Evolutionary conservation across 2,113 vertebrate genomes (phyloP).

Genomic region (Myotis davidii): DNA sequence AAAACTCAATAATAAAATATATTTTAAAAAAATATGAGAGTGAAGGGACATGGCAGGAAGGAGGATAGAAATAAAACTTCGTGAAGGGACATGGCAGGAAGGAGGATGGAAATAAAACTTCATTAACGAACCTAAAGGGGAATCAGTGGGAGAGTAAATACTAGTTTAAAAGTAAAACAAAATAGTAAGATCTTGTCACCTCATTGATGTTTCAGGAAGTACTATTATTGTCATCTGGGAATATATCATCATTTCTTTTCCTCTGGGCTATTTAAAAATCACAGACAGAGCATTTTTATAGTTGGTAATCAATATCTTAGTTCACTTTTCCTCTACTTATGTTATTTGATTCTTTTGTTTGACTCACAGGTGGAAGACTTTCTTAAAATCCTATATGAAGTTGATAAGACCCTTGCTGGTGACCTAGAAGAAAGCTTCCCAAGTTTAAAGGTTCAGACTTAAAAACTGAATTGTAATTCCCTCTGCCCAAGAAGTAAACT

Average conservation of each 20-base stretch:
- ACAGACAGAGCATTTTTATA: background rate
- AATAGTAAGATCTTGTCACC: background rate
- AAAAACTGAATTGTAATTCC: constrained; percentile 56
- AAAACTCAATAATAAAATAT: too few species aligned
- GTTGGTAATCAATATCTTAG: background rate
- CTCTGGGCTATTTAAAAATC: background rate
- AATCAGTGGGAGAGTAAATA: background rate
- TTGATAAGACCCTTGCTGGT: constrained; percentile 89
- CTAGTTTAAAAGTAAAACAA: background rate
- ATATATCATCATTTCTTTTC: background rate
- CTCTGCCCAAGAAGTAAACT: constrained; percentile 69
- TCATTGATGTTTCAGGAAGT: background rate
- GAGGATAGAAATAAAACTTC: background rate
- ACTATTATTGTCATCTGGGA: background rate
- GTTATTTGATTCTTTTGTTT: constrained; percentile 56
- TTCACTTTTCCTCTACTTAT: background rate
- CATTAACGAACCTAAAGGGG: background rate
- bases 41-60: background rate
- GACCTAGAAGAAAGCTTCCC: constrained; percentile 88
- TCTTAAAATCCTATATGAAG: constrained; percentile 87
- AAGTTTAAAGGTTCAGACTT: constrained; percentile 80
- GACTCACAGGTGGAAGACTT: constrained; percentile 90
- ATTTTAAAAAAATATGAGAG: too few species aligned
- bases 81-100: background rate
- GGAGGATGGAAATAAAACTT: background rate